Percentiles rank a stretch among this genome's conserved stretches.
Evolutionary conservation across 2,888 invertebrate species (phyloP).

Genomic region (Zygaena filipendulae): DNA sequence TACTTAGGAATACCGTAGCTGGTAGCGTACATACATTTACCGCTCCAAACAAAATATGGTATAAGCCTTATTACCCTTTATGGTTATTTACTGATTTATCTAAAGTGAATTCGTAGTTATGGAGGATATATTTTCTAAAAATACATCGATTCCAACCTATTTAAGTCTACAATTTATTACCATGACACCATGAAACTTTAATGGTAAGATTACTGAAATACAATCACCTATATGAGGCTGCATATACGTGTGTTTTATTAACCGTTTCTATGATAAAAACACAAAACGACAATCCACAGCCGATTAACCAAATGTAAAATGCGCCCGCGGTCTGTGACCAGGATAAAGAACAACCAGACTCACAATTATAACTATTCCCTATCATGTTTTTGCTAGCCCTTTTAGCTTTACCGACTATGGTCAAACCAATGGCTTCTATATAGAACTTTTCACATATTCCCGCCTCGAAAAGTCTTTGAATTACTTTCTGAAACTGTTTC

Average conservation of each 20-base stretch:
- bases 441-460: conserved; percentile 39
- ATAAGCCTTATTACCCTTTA: no score
- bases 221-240: no score
- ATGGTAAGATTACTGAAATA: no score
- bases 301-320: conserved; percentile 35
- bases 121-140: no score
- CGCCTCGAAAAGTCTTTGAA: conserved; percentile 35
- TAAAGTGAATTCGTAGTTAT: no score
- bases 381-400: conserved; percentile 29
- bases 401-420: conserved; percentile 27
- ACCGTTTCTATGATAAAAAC: conserved; percentile 34
- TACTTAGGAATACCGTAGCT: no score
- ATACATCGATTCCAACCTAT: no score
- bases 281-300: conserved; percentile 28
- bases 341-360: conserved; percentile 37
- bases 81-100: conserved; percentile 1
- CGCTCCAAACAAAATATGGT: no score
- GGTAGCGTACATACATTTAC: no score
- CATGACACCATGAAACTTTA: no score
- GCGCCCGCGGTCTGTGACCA: conserved; percentile 31
- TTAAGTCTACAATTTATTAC: no score
- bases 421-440: conserved; percentile 34
- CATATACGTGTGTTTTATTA: no score
- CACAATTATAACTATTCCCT: conserved; percentile 38
- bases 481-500: conserved; percentile 22